Evolutionary conservation across 2,888 invertebrate species (phyloP).

Genomic region (Drosophila acutilabella): DNA sequence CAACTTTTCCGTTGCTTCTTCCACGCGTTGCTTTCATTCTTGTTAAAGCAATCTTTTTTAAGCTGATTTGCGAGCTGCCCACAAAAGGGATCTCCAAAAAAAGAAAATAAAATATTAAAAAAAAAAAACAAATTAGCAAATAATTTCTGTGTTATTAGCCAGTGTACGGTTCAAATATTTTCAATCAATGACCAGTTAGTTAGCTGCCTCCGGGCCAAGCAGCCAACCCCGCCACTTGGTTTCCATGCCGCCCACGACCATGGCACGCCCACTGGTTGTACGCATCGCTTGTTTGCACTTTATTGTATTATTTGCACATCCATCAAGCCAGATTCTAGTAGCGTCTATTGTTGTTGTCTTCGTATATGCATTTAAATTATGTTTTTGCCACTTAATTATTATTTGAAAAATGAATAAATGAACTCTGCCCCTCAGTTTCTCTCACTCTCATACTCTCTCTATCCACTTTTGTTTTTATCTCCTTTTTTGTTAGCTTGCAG

Average conservation of each 20-base stretch:
- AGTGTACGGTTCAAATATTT: conserved; percentile 54
- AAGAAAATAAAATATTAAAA: not conserved
- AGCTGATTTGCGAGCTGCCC: conserved; percentile 59
- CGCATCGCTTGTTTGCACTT: conserved; percentile 54
- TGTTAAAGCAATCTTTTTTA: conserved; percentile 61
- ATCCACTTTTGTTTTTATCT: not conserved
- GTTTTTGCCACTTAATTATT: conserved; percentile 67
- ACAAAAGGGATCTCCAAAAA: conserved; percentile 26
- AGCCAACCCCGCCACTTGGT: no score
- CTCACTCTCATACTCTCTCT: not conserved
- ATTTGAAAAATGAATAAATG: conserved; percentile 62
- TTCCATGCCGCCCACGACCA: no score
- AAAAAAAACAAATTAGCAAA: conserved; percentile 70
- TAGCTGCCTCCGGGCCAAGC: conserved; percentile 1
- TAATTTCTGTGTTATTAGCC: conserved; percentile 71
- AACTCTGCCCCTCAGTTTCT: conserved; percentile 3
- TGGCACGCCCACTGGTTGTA: not conserved
- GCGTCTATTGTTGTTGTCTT: conserved; percentile 42
- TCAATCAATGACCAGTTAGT: conserved; percentile 58
- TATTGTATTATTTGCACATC: conserved; percentile 58
- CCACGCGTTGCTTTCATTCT: conserved; percentile 40
- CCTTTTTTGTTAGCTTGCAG: conserved; percentile 4
- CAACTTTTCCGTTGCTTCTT: conserved; percentile 42
- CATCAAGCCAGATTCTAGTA: conserved; percentile 36
- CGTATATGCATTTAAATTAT: conserved; percentile 52